phyloP scores from a whole-genome alignment of 1,140 invertebrate genomes.

The Diprion similis region DNA sequence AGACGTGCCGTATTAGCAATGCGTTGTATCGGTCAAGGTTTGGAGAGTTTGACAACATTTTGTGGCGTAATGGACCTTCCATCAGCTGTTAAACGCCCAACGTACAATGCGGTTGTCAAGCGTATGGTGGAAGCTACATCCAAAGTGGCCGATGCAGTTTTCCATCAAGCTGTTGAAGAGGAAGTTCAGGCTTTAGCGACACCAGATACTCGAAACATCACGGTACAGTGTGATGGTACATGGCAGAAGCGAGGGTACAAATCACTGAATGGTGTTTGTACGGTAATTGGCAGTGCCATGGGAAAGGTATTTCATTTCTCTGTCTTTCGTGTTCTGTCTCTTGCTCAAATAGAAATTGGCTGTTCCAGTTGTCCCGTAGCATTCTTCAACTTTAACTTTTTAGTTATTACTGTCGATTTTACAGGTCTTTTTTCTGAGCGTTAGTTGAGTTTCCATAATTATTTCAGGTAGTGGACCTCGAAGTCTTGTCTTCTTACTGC shows the following conservation, averaged over 20 bases:
- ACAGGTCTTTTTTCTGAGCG: no score
- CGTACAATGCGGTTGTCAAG: neutral
- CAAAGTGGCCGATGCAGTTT: neutral
- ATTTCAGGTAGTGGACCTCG: neutral
- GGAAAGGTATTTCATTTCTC: neutral
- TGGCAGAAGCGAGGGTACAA: conserved; percentile 14
- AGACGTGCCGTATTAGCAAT: neutral
- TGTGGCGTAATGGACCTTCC: conserved; percentile 10
- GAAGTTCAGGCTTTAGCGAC: neutral
- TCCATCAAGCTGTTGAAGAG: conserved; percentile 1
- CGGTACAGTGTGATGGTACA: conserved; percentile 2
- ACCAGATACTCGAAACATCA: conserved; percentile 3
- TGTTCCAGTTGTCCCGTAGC: no score
- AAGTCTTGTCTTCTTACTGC: conserved; percentile 8
- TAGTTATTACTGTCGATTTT: no score
- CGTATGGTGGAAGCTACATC: neutral
- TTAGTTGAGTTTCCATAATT: neutral
- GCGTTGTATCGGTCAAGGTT: conserved; percentile 15
- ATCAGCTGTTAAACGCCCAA: neutral
- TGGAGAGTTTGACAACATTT: neutral
- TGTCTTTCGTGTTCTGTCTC: neutral
- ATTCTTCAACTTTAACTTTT: no score
- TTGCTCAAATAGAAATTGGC: neutral
- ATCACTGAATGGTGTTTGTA: conserved; percentile 1
- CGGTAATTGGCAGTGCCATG: neutral